These are phyloP conservation scores for Cydia pomonella DNA, from an alignment of 1,140 invertebrate species.

Conservation along the genomic window DNA sequence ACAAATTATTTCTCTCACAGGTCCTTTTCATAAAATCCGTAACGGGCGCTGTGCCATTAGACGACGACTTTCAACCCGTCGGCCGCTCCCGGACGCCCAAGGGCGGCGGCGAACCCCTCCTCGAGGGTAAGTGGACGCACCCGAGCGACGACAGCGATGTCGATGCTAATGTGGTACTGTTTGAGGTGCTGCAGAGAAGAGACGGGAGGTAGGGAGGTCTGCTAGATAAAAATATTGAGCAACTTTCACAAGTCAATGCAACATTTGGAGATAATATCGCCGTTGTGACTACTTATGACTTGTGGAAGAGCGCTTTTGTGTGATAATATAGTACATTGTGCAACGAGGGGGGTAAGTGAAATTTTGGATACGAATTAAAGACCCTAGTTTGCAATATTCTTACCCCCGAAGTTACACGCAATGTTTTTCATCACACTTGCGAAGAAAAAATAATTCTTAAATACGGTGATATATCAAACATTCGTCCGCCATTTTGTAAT, in stretches of 20 bases:
- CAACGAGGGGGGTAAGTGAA: too few species aligned
- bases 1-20: too few species aligned
- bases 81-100: slow-evolving; percentile 48
- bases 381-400: too few species aligned
- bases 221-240: neutral
- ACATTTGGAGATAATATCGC: neutral
- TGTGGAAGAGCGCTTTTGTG: too few species aligned
- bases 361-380: too few species aligned
- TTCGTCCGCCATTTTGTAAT: too few species aligned
- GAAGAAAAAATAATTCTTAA: too few species aligned
- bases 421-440: too few species aligned
- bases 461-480: too few species aligned
- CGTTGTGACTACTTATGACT: too few species aligned
- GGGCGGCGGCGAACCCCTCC: slow-evolving; percentile 57
- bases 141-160: slow-evolving; percentile 70
- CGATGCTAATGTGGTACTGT: slow-evolving; percentile 68
- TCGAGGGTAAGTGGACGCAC: slow-evolving; percentile 57
- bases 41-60: slow-evolving; percentile 53
- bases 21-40: slow-evolving; percentile 61
- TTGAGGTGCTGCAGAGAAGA: slow-evolving; percentile 69
- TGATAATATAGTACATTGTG: too few species aligned
- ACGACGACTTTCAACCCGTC: slow-evolving; percentile 63
- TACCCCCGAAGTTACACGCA: too few species aligned
- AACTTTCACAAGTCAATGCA: neutral
- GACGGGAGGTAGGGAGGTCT: slow-evolving; percentile 56